phyloP scores from a whole-genome alignment of 1,140 invertebrate species.

The Drosophila sturtevanti region DNA sequence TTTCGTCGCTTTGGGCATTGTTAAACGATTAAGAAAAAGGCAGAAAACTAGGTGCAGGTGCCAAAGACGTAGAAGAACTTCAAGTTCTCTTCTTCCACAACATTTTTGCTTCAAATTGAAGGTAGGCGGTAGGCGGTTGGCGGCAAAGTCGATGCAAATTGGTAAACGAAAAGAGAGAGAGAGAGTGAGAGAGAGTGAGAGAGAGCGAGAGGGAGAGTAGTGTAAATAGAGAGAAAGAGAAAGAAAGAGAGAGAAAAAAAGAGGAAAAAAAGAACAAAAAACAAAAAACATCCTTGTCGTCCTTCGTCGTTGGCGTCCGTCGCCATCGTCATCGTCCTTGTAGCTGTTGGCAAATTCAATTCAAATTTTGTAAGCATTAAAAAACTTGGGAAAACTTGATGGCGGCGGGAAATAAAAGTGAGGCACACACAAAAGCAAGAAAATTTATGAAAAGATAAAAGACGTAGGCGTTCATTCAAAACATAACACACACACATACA shows the following conservation, averaged over 20 bases:
- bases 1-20: constrained; percentile 67
- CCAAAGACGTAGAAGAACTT: constrained; percentile 34
- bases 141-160: constrained; percentile 38
- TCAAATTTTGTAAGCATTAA: constrained; percentile 81
- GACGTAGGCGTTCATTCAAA: constrained; percentile 78
- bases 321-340: neutral
- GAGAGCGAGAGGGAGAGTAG: too few relatives aligned
- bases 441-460: constrained; percentile 81
- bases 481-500: constrained; percentile 63
- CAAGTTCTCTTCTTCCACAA: constrained; percentile 49
- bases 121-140: constrained; percentile 32
- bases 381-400: constrained; percentile 71
- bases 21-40: constrained; percentile 74
- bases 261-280: too few relatives aligned
- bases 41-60: constrained; percentile 62
- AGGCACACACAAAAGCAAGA: constrained; percentile 62
- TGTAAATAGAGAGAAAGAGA: too few relatives aligned
- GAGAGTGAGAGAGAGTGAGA: too few relatives aligned
- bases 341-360: constrained; percentile 75
- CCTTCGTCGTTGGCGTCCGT: constrained; percentile 2
- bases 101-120: constrained; percentile 52
- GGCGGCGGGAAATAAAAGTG: constrained; percentile 71
- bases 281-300: neutral
- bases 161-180: constrained; percentile 57
- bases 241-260: too few relatives aligned